Base-by-base conservation (phyloP, 2,797 vertebrate species). In the Steatocranus sp. region DNA sequence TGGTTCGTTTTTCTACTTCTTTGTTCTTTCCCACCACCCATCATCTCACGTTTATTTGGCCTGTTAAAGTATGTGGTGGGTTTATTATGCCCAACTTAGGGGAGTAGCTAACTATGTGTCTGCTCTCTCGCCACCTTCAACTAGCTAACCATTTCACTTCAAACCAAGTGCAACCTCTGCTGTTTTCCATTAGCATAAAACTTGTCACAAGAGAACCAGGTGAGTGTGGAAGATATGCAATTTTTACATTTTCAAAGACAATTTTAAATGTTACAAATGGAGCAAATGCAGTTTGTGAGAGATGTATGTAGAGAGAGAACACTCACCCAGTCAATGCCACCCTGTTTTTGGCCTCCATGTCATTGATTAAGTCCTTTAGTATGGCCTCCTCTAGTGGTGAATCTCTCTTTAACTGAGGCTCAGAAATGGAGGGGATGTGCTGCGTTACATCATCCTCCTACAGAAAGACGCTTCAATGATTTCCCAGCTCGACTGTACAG, bases 341-440 rank as follows among this genome's bases (percentile, higher is more conserved):
- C 11, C 11, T 53, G 34, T 17, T 6, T 3, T 88, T 82, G 20
- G 75, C 50, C 12, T 74, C 89, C 58, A 82, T 27, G 27, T 90
- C 84, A 11, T 34, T 5, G 3, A 48, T 9, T 7, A 93, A 78
- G 8, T 80, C 84, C 61, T 93, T 43, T 81, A 94, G 43, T 80
- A 91, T 88, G 81, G 89, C 89, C 10, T 85, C 93, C 93, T 94
- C 94, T 94, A 93, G 93, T 93, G 94, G 86, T 11, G 82, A 89
- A 18, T 88, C 73, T n/a, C 7, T 87, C 38, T 94, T 94, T 70
- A 58, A 3, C 27, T 4, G 41, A 7, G 51, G 82, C 85, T 83
- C 48, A 56, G n/a, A 78, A 8, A 41, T 30, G n/a, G 18, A 34
- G 12, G 18, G 3, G 14, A 4, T 3, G 4, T 30, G 6, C 75